Percentiles rank a stretch among this genome's conserved stretches.
phyloP scores from a whole-genome alignment of 2,888 invertebrate genomes.

The Rhyacophila evoluta region DNA sequence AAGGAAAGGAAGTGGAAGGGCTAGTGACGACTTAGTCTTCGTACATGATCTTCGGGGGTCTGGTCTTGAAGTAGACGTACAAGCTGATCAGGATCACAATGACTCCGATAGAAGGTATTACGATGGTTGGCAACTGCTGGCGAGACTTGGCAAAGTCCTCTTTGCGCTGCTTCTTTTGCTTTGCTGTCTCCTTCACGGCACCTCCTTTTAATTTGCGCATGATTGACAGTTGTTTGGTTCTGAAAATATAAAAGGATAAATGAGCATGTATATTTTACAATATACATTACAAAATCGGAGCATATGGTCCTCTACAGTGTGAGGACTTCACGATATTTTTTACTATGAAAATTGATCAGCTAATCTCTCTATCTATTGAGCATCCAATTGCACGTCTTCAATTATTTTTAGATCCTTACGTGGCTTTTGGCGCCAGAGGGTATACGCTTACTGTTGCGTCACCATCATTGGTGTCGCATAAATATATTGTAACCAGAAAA shows the following conservation, averaged over 20 bases:
- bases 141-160: constrained; percentile 85
- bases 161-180: constrained; percentile 86
- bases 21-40: constrained; percentile 32
- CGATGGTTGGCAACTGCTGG: constrained; percentile 82
- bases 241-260: background rate
- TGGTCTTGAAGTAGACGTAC: constrained; percentile 84
- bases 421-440: no score
- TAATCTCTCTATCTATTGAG: no score
- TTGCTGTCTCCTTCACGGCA: constrained; percentile 83
- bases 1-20: background rate
- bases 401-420: no score
- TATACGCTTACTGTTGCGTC: no score
- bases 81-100: constrained; percentile 78
- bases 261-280: no score
- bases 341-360: no score
- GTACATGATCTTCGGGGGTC: constrained; percentile 71
- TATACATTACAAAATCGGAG: no score
- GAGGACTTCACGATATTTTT: no score
- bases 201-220: constrained; percentile 88
- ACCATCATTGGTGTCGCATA: no score
- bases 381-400: no score
- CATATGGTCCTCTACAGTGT: no score
- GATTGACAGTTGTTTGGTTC: constrained; percentile 27
- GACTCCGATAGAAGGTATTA: constrained; percentile 78
- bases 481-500: no score